Base-by-base conservation (phyloP, 2,113 vertebrate species). In the Phalacrocorax carbo region DNA sequence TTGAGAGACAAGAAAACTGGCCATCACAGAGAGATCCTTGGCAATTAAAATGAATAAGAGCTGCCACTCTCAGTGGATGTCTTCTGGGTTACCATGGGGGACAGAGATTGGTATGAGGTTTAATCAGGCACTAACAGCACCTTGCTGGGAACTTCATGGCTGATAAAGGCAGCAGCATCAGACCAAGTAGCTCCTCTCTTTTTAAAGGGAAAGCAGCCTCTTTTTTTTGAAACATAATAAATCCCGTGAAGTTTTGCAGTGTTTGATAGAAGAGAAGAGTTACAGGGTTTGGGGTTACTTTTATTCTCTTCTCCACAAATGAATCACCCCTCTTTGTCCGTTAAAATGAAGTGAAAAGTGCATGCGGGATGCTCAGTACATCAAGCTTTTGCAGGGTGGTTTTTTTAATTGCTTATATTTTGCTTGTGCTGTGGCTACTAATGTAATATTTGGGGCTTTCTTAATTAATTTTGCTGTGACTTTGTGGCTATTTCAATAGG, bases 71-170 rank as follows among this genome's bases (percentile, higher is more conserved):
- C 98, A 97, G 97, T 87, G 97, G 98, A 98, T 94, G 91, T 97
- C 98, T 97, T 98, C 97, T 97, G 97, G 97, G 97, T 98, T 98
- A 97, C 98, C 97, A 92, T 94, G 95, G 98, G 97, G 98, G 97
- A 97, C 97, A 95, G 36, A 88, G 97, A 97, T 95, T 98, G 98
- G 98, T 97, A 97, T 98, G 98, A 98, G 97, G 97, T 97, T 98
- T 98, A 98, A 98, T 98, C 98, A 98, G 97, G 97, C 97, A 97
- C 98, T 98, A 98, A 98, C 97, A 98, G 98, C 97, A 98, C 97
- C 98, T 98, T 97, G 98, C 98, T 98, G 98, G 95, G 98, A 98
- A 97, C 97, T 98, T 98, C 98, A 97, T 96, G 97, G 97, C 98
- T 97, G 97, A 98, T 98, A 98, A 98, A 98, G 97, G 96, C 96